Conservation (phyloP, 1,140 invertebrate genomes). For the Leucophenga varia region DNA sequence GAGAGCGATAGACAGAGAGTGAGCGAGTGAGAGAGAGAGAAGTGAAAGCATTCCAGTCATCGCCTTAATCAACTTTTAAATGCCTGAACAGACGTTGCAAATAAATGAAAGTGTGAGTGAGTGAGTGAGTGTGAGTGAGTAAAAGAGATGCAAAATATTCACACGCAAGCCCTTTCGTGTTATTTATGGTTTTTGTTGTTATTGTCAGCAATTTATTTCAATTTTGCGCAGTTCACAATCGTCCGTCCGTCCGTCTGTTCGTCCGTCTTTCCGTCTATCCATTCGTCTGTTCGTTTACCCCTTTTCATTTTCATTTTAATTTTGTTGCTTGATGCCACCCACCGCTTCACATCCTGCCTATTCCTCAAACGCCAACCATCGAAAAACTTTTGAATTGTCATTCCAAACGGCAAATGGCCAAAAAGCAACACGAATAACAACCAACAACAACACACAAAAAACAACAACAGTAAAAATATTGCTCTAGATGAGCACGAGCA, state of each 20-base stretch:
- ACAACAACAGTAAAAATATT: too few species aligned
- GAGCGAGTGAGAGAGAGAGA: too few species aligned
- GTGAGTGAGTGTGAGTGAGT: neutral
- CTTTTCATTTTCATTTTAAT: too few species aligned
- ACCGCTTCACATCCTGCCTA: too few species aligned
- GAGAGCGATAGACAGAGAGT: too few species aligned
- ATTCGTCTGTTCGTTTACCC: too few species aligned
- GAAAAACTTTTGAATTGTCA: constrained; percentile 49
- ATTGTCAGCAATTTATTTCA: constrained; percentile 53
- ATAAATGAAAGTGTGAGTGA: neutral
- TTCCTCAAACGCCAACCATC: constrained; percentile 28
- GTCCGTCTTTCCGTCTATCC: neutral
- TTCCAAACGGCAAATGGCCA: too few species aligned
- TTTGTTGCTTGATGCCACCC: too few species aligned
- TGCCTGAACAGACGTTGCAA: constrained; percentile 10
- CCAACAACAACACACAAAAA: too few species aligned
- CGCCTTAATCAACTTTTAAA: constrained; percentile 51
- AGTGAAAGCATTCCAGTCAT: constrained; percentile 11
- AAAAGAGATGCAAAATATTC: neutral
- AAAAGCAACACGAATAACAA: too few species aligned
- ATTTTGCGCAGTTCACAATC: constrained; percentile 20
- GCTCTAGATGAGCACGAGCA: too few species aligned
- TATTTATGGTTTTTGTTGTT: constrained; percentile 52
- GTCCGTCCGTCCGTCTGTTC: neutral
- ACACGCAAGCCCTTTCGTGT: constrained; percentile 47